Conservation (phyloP, 2,113 vertebrate species). For the Ellobius talpinus region DNA sequence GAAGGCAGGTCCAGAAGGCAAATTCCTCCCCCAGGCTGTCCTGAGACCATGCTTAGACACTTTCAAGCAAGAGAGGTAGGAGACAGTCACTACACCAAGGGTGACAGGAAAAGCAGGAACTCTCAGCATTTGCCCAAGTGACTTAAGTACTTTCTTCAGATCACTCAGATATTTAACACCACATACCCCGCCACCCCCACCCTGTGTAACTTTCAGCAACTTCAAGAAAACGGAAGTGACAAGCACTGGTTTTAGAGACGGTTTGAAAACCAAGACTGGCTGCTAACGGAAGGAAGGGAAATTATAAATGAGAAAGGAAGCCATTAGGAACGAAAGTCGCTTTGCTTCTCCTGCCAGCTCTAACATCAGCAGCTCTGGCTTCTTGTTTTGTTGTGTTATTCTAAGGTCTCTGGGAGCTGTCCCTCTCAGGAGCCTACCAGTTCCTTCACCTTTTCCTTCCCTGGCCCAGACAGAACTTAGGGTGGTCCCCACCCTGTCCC, state of each 20-base stretch:
- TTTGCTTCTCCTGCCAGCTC: neutral
- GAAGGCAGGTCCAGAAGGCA: neutral
- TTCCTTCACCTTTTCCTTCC: neutral
- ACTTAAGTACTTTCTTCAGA: neutral
- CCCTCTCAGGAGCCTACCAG: neutral
- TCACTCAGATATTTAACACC: neutral
- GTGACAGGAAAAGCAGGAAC: neutral
- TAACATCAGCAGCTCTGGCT: neutral
- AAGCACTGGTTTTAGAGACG: slow-evolving; percentile 68
- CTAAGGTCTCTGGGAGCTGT: neutral
- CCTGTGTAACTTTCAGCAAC: slow-evolving; percentile 49
- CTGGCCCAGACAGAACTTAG: neutral
- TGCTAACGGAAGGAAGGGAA: slow-evolving; percentile 76
- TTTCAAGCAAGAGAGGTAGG: neutral
- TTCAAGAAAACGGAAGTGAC: slow-evolving; percentile 81
- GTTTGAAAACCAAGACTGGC: slow-evolving; percentile 73
- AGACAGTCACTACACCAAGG: neutral
- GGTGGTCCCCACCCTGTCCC: neutral
- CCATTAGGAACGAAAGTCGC: slow-evolving; percentile 48
- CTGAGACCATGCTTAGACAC: neutral
- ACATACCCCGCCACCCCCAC: slow-evolving; percentile 40
- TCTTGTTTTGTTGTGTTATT: neutral
- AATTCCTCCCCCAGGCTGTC: neutral
- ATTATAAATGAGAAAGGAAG: slow-evolving; percentile 67
- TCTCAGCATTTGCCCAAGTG: neutral